These are phyloP conservation scores for Caenorhabditis tropicalis DNA, from an alignment of 1,140 invertebrate species.

Conservation along the genomic window DNA sequence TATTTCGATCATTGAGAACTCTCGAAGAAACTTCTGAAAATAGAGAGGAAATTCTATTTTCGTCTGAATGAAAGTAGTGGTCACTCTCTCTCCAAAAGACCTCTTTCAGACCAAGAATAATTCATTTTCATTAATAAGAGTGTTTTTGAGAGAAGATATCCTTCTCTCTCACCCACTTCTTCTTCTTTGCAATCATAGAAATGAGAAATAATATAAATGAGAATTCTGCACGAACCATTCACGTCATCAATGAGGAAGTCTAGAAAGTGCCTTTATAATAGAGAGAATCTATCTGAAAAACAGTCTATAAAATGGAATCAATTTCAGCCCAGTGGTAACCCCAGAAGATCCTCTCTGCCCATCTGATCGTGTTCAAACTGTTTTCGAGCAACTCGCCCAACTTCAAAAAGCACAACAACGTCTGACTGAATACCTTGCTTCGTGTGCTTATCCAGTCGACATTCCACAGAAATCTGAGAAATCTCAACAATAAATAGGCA, in stretches of 20 bases:
- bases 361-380: constrained; percentile 25
- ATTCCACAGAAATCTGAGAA: background rate
- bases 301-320: too few species aligned
- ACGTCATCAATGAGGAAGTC: background rate
- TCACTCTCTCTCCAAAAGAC: background rate
- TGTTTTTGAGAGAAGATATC: background rate
- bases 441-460: constrained; percentile 31
- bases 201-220: background rate
- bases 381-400: constrained; percentile 24
- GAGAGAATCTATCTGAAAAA: too few species aligned
- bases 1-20: background rate
- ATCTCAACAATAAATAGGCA: background rate
- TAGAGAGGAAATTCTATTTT: too few species aligned
- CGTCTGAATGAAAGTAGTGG: too few species aligned
- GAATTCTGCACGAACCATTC: background rate
- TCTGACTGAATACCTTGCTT: constrained; percentile 21
- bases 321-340: constrained; percentile 28
- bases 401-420: constrained; percentile 29
- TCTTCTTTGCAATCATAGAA: background rate
- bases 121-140: constrained; percentile 41
- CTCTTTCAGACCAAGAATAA: background rate
- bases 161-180: background rate
- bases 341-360: constrained; percentile 1
- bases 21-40: too few species aligned
- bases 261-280: too few species aligned